Conservation (phyloP, 2,888 invertebrate species). For the Bombyx huttoni region DNA sequence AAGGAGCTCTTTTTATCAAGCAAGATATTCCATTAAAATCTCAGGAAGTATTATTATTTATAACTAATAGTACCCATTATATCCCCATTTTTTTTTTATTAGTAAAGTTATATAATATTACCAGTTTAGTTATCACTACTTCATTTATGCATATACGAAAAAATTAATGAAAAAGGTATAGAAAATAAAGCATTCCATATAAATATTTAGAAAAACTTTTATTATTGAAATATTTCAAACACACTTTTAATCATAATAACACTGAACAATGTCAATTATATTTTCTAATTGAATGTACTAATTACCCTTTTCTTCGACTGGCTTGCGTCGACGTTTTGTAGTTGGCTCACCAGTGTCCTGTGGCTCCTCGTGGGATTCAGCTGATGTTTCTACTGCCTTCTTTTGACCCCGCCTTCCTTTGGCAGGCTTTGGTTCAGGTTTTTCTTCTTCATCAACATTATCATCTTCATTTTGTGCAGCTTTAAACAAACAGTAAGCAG, state of each 20-base stretch:
- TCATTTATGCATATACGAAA: no score
- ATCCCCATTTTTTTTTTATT: no score
- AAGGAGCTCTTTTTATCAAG: no score
- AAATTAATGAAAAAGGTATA: no score
- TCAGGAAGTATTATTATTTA: no score
- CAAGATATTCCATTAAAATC: no score
- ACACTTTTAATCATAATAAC: conserved; percentile 42
- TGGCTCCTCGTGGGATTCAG: conserved; percentile 28
- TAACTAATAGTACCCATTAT: no score
- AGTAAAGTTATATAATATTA: no score
- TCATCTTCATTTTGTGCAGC: conserved; percentile 28
- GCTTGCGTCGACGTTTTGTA: conserved; percentile 50
- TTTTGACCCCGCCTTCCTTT: conserved; percentile 50
- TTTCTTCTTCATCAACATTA: conserved; percentile 29
- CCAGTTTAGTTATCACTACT: no score
- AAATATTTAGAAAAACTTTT: conserved; percentile 53
- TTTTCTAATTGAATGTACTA: conserved; percentile 36
- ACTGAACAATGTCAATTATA: conserved; percentile 39
- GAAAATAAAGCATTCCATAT: conserved; percentile 42
- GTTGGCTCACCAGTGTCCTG: conserved; percentile 40
- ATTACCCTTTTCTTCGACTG: conserved; percentile 60
- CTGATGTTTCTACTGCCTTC: conserved; percentile 30
- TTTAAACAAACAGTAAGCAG: no score
- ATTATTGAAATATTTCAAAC: conserved; percentile 48
- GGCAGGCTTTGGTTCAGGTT: conserved; percentile 33